Conservation (phyloP, 1,140 invertebrate species). For the Bombus turneri region DNA sequence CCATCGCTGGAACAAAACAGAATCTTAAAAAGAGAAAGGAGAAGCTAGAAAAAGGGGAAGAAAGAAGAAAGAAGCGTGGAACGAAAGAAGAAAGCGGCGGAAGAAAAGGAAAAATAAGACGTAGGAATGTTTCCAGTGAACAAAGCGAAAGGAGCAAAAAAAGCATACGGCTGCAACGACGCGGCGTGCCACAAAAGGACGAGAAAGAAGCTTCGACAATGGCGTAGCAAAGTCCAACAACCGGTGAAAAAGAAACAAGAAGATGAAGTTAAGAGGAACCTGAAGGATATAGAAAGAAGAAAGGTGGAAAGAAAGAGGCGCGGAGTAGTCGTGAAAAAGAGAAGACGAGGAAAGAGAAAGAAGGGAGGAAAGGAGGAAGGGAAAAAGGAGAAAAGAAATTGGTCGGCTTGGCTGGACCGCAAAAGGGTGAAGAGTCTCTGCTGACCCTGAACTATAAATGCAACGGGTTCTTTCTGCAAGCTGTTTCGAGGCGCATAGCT, state of each 20-base stretch:
- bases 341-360: not conserved
- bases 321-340: not conserved
- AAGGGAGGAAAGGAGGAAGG: not conserved
- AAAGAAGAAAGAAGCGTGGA: not conserved
- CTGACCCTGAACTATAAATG: conserved; percentile 76
- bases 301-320: not conserved
- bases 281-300: not conserved
- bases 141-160: not conserved
- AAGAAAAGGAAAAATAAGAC: not conserved
- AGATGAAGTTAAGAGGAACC: not conserved
- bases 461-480: conserved; percentile 59
- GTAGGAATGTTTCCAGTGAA: not conserved
- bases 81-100: not conserved
- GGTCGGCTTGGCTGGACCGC: conserved; percentile 24
- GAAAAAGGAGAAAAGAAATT: conserved; percentile 38
- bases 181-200: not conserved
- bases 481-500: conserved; percentile 50
- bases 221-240: not conserved
- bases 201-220: conserved; percentile 18
- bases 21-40: not conserved
- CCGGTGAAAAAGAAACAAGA: not conserved
- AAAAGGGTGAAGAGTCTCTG: conserved; percentile 52
- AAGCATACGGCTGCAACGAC: not conserved
- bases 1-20: not conserved
- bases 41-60: too few species aligned